Evolutionary conservation across 2,888 invertebrate species (phyloP), one percentile per base, ranked within the genome.

Genomic region (Chymomyza amoena): DNA sequence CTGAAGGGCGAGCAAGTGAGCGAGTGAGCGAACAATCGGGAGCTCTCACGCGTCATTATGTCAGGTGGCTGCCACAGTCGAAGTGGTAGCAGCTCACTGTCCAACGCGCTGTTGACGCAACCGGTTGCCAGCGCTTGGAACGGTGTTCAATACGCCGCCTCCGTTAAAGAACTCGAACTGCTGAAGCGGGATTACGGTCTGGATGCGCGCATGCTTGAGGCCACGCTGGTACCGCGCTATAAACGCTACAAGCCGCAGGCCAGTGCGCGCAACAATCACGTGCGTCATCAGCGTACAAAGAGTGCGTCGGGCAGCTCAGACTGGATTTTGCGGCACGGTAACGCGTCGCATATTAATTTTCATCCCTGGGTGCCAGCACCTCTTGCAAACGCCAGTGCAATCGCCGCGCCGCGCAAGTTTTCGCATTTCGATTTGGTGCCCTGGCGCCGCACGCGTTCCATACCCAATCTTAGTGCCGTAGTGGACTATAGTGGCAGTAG

Each of bases 391-490:
- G 51, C 62, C 32, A 64, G 25, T 25, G 16, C 52, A 15, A 28
- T 10, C 18, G 15, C 9, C 16, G 80, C 69, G 45, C 67, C 72
- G 64, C 76, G 78, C 66, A 90, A 90, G 72, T 91, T 91, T 74
- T 84, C 87, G 13, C 89, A 91, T 64, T 91, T 91, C 64, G 91
- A 91, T 82, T 76, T 91, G 66, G 91, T 91, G 62, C 91, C 91
- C 61, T 91, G 91, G 92, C 89, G 91, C 6, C 89, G 86, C 73
- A 90, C 79, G 71, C 80, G 89, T 61, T 87, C 81, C 25, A 81
- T 81, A 39, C 72, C 89, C 59, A 90, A 91, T 68, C 76, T 91
- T 16, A 73, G 81, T 28, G 80, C 87, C 6, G 76, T 80, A 39
- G 78, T 80, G 9, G 89, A 89, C 56, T 90, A 90, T 71, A 89